These are phyloP conservation scores for Aphidius ervi DNA, from an alignment of 1,140 invertebrate species.

Conservation along the genomic window DNA sequence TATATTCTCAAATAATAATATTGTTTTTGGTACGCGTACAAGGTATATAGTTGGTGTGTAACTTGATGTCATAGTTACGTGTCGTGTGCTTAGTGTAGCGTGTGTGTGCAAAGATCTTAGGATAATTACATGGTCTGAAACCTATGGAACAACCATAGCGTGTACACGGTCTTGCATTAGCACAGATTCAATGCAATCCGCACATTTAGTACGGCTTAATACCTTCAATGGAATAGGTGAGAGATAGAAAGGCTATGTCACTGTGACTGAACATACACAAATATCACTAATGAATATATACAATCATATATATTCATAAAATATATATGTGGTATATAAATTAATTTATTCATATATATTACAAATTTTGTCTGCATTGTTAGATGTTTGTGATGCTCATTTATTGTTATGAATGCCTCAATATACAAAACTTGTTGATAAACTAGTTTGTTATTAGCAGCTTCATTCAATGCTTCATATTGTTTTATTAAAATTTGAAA, in stretches of 20 bases:
- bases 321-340: too few relatives aligned
- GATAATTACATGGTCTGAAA: constrained; percentile 31
- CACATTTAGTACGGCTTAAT: constrained; percentile 11
- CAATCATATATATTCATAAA: too few relatives aligned
- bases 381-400: too few relatives aligned
- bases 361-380: too few relatives aligned
- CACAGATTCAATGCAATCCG: constrained; percentile 16
- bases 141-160: constrained; percentile 22
- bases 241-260: neutral
- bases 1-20: constrained; percentile 7
- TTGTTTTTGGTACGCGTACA: constrained; percentile 6
- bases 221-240: constrained; percentile 9
- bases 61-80: constrained; percentile 22
- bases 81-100: neutral
- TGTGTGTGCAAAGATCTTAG: constrained; percentile 18
- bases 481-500: too few relatives aligned
- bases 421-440: too few relatives aligned
- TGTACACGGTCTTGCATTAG: constrained; percentile 20
- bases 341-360: too few relatives aligned
- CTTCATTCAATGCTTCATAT: too few relatives aligned
- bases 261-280: too few relatives aligned
- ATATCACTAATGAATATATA: too few relatives aligned
- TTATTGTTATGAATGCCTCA: too few relatives aligned
- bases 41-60: neutral
- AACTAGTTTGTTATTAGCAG: too few relatives aligned